Base-by-base conservation (phyloP, 1,140 invertebrate species). In the Plectus sambesii region DNA sequence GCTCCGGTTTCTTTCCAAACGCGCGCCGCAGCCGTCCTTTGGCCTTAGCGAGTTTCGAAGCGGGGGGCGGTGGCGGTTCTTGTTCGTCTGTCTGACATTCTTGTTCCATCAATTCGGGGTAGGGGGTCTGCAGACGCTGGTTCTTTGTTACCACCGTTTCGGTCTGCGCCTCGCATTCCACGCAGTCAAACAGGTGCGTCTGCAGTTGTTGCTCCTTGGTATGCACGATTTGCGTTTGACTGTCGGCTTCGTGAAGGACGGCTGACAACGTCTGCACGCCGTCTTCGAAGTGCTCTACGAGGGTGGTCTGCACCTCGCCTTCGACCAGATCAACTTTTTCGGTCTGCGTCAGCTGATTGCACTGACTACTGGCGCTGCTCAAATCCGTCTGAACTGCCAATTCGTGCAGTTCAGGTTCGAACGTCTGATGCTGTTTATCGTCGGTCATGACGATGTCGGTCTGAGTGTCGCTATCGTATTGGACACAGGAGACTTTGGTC, bases 361-460 rank as follows among this genome's bases (percentile, higher is more conserved):
- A 42, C 33, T 42, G 17, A 17, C 17, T 26, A 9, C n/a, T 8
- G 41, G 17, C 17, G 22, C 17, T 26, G 9, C 17, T n/a, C n/a
- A n/a, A 29, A 17, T 17, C 33, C 33, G 58, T 54, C 35, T 59
- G 58, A 19, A 59, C 17, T 23, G 27, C 49, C 20, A 53, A 41
- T 20, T 59, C 54, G 25, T 51, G 53, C 19, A 47, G 4, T 24
- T 54, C 43, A 17, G 51, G 15, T n/a, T 43, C 44, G 26, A 50
- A 27, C n/a, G 63, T 66, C 46, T 66, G 63, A 8, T 59, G 50
- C 9, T 43, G 40, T 41, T 68, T 62, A 33, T 64, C 64, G 27
- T 67, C 56, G 9, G 62, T 63, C 29, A 36, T 39, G 27, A 58
- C 49, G 8, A 43, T 38, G n/a, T 66, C 63, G 1, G 63, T 66